Conservation (phyloP, 92 coral and sea anemone species). For the Epizoanthus stellaris region DNA sequence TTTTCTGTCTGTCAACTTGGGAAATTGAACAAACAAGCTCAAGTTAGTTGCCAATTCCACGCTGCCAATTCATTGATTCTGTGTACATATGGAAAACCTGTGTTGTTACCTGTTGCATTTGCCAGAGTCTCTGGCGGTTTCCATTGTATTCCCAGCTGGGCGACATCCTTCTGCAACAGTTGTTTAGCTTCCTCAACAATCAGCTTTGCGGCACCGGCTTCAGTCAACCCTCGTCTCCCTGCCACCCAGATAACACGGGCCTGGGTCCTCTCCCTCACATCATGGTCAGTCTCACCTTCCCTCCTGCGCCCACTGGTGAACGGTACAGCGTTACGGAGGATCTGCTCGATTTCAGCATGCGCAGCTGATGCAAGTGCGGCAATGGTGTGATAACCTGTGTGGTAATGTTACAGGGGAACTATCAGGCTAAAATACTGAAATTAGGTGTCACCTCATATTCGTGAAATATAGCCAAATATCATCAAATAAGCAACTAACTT, state of each 20-base stretch:
- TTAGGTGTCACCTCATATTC: no score
- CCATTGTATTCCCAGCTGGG: constrained; percentile 90
- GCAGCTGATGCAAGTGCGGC: constrained; percentile 89
- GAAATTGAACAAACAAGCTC: no score
- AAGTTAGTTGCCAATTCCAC: no score
- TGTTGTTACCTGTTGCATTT: neutral
- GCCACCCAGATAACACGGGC: constrained; percentile 97
- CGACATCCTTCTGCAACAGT: constrained; percentile 83
- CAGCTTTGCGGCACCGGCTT: constrained; percentile 76
- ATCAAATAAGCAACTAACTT: no score
- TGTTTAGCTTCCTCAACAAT: constrained; percentile 82
- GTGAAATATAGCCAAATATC: no score
- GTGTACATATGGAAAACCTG: no score
- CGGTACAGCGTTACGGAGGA: constrained; percentile 88
- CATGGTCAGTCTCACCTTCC: constrained; percentile 90
- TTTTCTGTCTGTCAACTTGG: no score
- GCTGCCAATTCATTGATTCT: no score
- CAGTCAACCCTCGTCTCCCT: constrained; percentile 84
- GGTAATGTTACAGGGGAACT: no score
- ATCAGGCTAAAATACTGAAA: no score
- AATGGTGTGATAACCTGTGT: constrained; percentile 86
- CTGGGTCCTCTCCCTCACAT: constrained; percentile 77
- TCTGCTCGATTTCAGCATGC: constrained; percentile 77
- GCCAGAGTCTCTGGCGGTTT: constrained; percentile 54
- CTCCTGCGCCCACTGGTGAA: constrained; percentile 87